Conservation (phyloP, 2,888 invertebrate genomes). For the Pachymerium ferrugineum region DNA sequence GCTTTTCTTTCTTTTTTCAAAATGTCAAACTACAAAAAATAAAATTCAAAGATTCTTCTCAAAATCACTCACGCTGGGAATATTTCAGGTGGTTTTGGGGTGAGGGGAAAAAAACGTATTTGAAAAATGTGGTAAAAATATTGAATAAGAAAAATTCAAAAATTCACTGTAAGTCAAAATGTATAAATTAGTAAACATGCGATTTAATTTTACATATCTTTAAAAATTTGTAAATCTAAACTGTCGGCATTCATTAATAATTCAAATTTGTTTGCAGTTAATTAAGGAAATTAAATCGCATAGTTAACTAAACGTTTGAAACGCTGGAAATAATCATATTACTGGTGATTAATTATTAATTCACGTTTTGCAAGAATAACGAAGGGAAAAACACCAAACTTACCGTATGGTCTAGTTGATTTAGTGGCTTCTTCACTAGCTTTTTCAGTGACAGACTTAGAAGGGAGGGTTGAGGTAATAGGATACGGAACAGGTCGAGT, state of each 20-base stretch:
- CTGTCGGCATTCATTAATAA: too few species aligned
- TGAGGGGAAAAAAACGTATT: conserved; percentile 40
- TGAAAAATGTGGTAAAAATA: neutral
- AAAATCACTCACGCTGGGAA: conserved; percentile 30
- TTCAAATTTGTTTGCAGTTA: too few species aligned
- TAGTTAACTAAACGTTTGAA: too few species aligned
- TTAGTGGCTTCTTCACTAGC: conserved; percentile 14
- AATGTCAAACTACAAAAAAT: too few species aligned
- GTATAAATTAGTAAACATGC: neutral
- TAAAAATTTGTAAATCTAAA: too few species aligned
- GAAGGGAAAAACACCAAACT: too few species aligned
- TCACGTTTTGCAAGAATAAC: too few species aligned
- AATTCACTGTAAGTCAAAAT: neutral
- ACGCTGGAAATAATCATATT: too few species aligned
- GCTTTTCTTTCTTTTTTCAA: neutral
- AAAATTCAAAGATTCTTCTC: too few species aligned
- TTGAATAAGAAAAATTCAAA: neutral
- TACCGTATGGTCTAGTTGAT: conserved; percentile 38
- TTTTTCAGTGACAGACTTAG: neutral
- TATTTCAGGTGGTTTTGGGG: conserved; percentile 32
- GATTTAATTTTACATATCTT: too few species aligned
- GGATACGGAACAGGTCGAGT: conserved; percentile 28
- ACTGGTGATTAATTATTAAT: too few species aligned
- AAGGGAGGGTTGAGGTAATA: conserved; percentile 26
- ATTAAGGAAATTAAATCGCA: too few species aligned